A percentile compares a stretch with the other conserved stretches of the same genome.
phyloP scores from a whole-genome alignment of 2,113 vertebrate species.

The Hemichromis elongatus region DNA sequence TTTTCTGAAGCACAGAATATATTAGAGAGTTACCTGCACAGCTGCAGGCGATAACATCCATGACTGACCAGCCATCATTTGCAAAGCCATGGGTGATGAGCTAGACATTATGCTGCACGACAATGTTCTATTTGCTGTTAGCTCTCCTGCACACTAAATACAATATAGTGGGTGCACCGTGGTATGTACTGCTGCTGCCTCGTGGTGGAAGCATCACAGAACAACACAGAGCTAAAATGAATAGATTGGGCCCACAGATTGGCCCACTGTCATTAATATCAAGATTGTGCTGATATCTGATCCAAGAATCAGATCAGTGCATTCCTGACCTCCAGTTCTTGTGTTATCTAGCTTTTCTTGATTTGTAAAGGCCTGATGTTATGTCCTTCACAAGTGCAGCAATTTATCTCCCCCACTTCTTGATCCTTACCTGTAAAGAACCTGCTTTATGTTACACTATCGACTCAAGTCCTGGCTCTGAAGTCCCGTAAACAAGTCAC shows the following conservation, averaged over 20 bases:
- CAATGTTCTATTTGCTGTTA: not conserved
- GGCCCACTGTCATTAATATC: not conserved
- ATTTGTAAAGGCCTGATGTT: not conserved
- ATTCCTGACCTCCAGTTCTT: not conserved
- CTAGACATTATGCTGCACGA: not conserved
- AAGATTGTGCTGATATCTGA: not conserved
- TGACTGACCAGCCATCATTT: not conserved
- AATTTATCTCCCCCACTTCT: not conserved
- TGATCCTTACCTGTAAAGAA: not conserved
- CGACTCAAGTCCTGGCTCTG: not conserved
- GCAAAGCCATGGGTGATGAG: not conserved
- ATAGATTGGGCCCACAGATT: rapidly evolving
- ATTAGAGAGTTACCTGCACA: not conserved
- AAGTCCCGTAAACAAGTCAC: not conserved
- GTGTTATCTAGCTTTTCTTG: not conserved
- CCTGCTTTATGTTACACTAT: not conserved
- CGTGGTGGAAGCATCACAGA: rapidly evolving
- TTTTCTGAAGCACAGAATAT: rapidly evolving
- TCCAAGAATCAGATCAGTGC: not conserved
- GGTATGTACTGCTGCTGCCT: not conserved
- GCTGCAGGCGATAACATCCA: rapidly evolving
- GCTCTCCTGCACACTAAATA: not conserved
- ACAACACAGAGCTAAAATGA: not conserved
- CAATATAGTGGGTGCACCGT: not conserved
- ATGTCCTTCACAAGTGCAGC: not conserved